A percentile compares a stretch with the other conserved stretches of the same genome.
Evolutionary conservation across 2,888 invertebrate species (phyloP).

Genomic region (Dastarcus helophoroides): DNA sequence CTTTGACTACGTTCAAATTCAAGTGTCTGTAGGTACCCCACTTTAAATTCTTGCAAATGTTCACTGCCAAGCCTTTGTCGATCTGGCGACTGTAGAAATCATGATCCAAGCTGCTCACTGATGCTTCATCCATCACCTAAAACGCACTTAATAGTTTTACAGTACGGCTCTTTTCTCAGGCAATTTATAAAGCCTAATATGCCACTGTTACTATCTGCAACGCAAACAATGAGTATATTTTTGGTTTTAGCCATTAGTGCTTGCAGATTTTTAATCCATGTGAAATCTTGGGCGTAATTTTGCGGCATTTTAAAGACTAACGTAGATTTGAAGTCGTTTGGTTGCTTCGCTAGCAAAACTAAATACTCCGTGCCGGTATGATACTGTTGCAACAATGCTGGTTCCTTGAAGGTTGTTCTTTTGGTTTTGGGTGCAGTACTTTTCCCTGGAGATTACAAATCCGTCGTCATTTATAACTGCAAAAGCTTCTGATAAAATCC

Average conservation of each 20-base stretch:
- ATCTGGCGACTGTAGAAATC: background rate
- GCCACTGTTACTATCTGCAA: constrained; percentile 45
- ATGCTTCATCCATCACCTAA: background rate
- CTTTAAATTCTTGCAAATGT: constrained; percentile 1
- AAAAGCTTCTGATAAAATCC: no score
- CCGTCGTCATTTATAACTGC: no score
- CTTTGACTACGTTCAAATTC: background rate
- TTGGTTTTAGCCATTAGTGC: constrained; percentile 27
- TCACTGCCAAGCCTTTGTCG: constrained; percentile 1
- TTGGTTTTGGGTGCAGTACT: no score
- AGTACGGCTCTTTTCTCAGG: background rate
- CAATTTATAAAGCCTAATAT: background rate
- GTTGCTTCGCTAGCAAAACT: no score
- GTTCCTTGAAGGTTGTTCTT: no score
- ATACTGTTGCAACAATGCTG: no score
- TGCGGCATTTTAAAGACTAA: no score
- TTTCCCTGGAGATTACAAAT: no score
- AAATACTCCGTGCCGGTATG: no score
- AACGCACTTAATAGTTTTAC: background rate
- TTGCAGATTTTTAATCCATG: background rate
- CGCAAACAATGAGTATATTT: constrained; percentile 46
- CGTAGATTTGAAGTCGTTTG: no score
- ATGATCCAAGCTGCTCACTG: background rate
- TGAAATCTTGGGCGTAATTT: no score
- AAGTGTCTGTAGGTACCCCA: constrained; percentile 1